These are phyloP conservation scores for Epistrophe grossulariae DNA, from an alignment of 2,888 invertebrate genomes.

Conservation along the genomic window DNA sequence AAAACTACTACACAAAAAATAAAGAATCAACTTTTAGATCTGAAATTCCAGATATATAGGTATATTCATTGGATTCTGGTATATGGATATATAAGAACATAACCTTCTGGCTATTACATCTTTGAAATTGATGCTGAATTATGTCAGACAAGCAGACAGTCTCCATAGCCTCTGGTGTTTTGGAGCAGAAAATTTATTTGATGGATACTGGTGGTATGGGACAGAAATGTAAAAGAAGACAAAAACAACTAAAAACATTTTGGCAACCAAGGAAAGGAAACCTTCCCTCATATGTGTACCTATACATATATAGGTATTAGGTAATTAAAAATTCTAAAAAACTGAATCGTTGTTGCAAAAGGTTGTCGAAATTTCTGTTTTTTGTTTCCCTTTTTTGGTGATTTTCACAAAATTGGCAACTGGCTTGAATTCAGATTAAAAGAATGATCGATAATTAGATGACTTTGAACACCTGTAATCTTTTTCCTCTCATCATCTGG, in stretches of 20 bases:
- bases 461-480: not conserved
- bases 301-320: no score
- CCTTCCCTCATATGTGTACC: not conserved
- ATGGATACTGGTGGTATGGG: constrained; percentile 16
- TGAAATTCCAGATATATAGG: constrained; percentile 17
- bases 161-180: constrained; percentile 62
- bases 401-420: not conserved
- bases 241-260: not conserved
- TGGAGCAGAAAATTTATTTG: constrained; percentile 41
- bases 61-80: constrained; percentile 36
- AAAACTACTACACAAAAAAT: not conserved
- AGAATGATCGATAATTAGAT: constrained; percentile 40
- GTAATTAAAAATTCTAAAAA: constrained; percentile 61
- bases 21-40: not conserved
- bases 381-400: not conserved
- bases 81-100: not conserved
- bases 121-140: constrained; percentile 69
- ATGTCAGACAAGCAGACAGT: constrained; percentile 70
- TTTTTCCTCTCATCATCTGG: not conserved
- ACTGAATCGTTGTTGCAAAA: constrained; percentile 42
- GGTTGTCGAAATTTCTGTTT: constrained; percentile 11
- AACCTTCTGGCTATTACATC: constrained; percentile 65
- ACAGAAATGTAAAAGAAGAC: constrained; percentile 2
- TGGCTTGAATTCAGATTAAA: constrained; percentile 12
- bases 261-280: constrained; percentile 14